These are phyloP conservation scores for Penaeus chinensis DNA, from an alignment of 1,140 invertebrate species.

Conservation along the genomic window DNA sequence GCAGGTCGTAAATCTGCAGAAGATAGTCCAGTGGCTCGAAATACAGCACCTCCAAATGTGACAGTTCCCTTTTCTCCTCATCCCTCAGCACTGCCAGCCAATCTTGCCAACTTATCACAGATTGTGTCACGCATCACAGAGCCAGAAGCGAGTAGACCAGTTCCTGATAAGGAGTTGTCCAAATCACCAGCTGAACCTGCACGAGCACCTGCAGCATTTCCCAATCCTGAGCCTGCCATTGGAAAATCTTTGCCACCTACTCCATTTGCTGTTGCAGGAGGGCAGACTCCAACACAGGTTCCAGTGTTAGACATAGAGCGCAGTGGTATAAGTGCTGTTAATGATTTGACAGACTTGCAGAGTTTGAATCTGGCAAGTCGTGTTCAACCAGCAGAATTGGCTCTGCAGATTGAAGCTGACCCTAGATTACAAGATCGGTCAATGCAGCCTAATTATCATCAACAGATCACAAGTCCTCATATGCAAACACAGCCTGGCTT, in stretches of 20 bases:
- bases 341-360: conserved; percentile 51
- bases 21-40: conserved; percentile 60
- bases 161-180: conserved; percentile 43
- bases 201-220: conserved; percentile 39
- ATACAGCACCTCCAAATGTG: conserved; percentile 43
- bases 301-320: conserved; percentile 52
- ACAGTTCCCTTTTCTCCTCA: conserved; percentile 54
- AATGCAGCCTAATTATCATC: conserved; percentile 57
- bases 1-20: conserved; percentile 74
- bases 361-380: conserved; percentile 44
- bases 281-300: conserved; percentile 44
- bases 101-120: conserved; percentile 73
- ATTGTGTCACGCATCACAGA: conserved; percentile 73
- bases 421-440: conserved; percentile 48
- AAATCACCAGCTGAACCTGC: conserved; percentile 47
- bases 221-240: conserved; percentile 50
- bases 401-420: conserved; percentile 48
- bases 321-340: conserved; percentile 53
- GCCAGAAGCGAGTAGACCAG: conserved; percentile 70
- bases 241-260: conserved; percentile 50
- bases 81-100: conserved; percentile 67
- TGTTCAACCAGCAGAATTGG: conserved; percentile 45
- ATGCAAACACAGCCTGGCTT: conserved; percentile 60
- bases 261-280: conserved; percentile 45
- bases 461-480: conserved; percentile 61